Conservation (phyloP, 2,113 vertebrate genomes). For the Arvicanthis niloticus region DNA sequence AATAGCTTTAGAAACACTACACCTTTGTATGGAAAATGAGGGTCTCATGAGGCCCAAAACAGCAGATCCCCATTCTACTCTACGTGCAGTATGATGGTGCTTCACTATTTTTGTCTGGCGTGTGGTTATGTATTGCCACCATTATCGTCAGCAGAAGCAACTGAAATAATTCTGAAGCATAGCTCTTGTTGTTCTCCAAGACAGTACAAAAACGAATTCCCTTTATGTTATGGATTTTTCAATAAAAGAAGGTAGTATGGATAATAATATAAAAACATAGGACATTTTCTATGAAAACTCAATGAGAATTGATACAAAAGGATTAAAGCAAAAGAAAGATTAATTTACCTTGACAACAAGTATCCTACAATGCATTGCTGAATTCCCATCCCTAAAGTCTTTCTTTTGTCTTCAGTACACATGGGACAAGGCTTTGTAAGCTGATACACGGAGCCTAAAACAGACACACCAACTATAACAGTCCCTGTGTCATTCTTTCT, state of each 20-base stretch:
- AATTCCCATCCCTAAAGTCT: conserved; percentile 58
- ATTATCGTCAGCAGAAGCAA: conserved; percentile 35
- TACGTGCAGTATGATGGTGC: neutral
- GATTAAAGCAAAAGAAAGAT: conserved; percentile 57
- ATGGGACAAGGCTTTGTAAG: conserved; percentile 55
- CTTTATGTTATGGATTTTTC: conserved; percentile 63
- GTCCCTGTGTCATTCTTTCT: conserved; percentile 13
- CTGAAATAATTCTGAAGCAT: conserved; percentile 63
- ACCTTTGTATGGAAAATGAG: neutral
- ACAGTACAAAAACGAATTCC: conserved; percentile 47
- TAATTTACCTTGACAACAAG: conserved; percentile 63
- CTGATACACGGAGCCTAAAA: conserved; percentile 34
- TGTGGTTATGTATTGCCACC: neutral
- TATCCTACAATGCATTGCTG: conserved; percentile 50
- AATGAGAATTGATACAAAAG: conserved; percentile 63
- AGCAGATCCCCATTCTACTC: neutral
- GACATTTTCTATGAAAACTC: conserved; percentile 55
- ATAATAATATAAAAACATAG: conserved; percentile 40
- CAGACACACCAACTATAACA: conserved; percentile 53
- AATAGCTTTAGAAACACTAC: neutral
- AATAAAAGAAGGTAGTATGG: conserved; percentile 47
- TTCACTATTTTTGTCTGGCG: conserved; percentile 47
- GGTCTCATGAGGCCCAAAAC: neutral
- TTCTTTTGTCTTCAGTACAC: conserved; percentile 61
- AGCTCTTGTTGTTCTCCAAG: conserved; percentile 4